Percentiles rank a stretch among this genome's conserved stretches.
phyloP scores from a whole-genome alignment of 2,113 vertebrate genomes.

The Microcebus jonahi region DNA sequence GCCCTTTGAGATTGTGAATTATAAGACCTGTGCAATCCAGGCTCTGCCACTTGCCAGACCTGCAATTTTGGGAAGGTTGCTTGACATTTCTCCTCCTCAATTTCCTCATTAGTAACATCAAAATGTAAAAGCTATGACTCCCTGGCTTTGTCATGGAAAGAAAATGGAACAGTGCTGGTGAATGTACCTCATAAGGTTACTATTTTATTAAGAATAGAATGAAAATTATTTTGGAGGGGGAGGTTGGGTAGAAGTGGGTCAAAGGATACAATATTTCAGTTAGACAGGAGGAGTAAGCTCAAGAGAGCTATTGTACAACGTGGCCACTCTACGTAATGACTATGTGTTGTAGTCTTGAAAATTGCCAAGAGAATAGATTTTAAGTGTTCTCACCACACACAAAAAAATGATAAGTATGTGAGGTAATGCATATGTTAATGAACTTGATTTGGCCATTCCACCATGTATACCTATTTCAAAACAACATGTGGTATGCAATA shows the following conservation, averaged over 20 bases:
- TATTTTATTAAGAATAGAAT: neutral
- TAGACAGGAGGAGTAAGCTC: neutral
- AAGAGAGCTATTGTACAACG: neutral
- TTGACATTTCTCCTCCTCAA: neutral
- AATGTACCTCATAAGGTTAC: neutral
- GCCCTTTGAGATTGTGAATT: neutral
- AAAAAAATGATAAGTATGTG: neutral
- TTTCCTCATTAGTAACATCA: neutral
- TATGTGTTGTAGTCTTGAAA: neutral
- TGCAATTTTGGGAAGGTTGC: neutral
- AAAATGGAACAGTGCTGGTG: neutral
- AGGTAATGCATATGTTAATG: neutral
- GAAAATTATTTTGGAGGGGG: neutral
- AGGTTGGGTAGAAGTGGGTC: neutral
- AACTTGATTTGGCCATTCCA: neutral
- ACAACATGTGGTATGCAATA: neutral
- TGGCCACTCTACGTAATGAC: neutral
- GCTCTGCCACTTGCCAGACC: neutral
- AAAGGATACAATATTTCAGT: neutral
- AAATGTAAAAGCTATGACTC: neutral
- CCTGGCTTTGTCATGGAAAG: neutral
- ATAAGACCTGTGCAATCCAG: neutral
- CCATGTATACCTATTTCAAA: neutral
- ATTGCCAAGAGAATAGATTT: neutral
- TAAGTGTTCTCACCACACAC: neutral